Evolutionary conservation across 1,140 invertebrate species (phyloP), one percentile per base, ranked within the genome.

Genomic region (Polypedilum vanderplanki): DNA sequence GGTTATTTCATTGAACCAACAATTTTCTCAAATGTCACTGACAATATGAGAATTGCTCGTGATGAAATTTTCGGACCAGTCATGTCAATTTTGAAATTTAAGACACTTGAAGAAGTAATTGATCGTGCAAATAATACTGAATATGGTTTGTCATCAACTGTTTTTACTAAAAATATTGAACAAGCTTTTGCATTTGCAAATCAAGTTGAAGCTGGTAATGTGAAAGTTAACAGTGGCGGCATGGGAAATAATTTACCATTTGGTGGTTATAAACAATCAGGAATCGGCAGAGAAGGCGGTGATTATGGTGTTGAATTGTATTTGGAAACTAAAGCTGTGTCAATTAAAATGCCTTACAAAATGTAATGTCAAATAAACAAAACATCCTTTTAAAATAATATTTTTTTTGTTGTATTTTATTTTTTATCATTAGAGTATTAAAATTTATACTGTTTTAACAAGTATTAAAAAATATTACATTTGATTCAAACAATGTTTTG

Each of bases 41-140:
- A 94, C 79, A 79, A 92, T 77, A 94, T 94, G 91, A 86, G 84
- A 75, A 94, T 94, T 79, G 91, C 91, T 3, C 88, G 85, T 77
- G 91, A 93, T 83, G 92, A 93, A 87, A 95, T 97, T 78, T 97
- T 97, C 83, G 95, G 95, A 0, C 95, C 95, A 4, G 94, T 97
- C 1, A 92, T 94, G 84, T 87, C 87, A 74, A 93, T 97, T 67
- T 81, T 96, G 9, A 94, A 94, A 79, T 97, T 96, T 80, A 89
- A 91, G 22, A 90, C 88, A 1, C 83, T 95, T 75, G 92, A 96
- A 2, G 95, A 97, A 83, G 89, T 93, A 0, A 90, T 97, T 46
- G 88, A 93, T 76, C 86, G 93, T 74, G 90, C 93, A 0, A 96
- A 97, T 80, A 87, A 90, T 76, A 93, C 93, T 3, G 85, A 85